Evolutionary conservation across 2,888 invertebrate species (phyloP), one percentile per base, ranked within the genome.

Genomic region (Poecilus cupreus): DNA sequence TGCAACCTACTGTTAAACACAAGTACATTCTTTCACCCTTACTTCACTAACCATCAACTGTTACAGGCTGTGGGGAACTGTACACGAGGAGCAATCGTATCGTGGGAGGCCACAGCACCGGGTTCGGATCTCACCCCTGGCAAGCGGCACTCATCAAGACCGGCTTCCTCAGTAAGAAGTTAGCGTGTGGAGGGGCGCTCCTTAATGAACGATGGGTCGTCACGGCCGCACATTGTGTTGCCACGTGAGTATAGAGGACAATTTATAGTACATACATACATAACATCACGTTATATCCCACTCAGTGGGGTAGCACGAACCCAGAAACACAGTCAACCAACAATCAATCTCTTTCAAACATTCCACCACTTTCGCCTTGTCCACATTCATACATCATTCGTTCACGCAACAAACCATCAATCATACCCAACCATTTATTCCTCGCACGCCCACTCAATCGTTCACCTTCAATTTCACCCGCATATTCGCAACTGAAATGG

Each of bases 51-150:
- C 32, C 1, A 32, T 11, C 60, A 4, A n/a, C 60, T 26, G 85
- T 91, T 92, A 20, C 91, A 97, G 97, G 96, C 89, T 97, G 97
- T 86, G 97, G 97, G 0, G 96, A 97, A 88, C 92, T 96, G 82
- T 96, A 94, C 87, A 94, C 96, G 0, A 91, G 97, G 46, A 96
- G 96, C 26, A 97, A 97, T 88, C 92, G 97, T 83, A 97, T 97
- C 82, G 97, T 97, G 0, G 97, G 97, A 0, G 97, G 97, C 0
- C 96, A 96, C 85, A 95, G 96, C 16, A 94, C 97, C 0, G 95
- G 95, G 49, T 97, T 97, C 87, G 97, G 96, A 1, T 95, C 96
- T 8, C 97, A 97, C 90, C 97, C 97, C 2, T 97, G 97, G 97
- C 97, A 97, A 90, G 97, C 96, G 1, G 97, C 97, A 0, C 92